phyloP scores from a whole-genome alignment of 2,888 invertebrate genomes.

The Papilio demoleus region DNA sequence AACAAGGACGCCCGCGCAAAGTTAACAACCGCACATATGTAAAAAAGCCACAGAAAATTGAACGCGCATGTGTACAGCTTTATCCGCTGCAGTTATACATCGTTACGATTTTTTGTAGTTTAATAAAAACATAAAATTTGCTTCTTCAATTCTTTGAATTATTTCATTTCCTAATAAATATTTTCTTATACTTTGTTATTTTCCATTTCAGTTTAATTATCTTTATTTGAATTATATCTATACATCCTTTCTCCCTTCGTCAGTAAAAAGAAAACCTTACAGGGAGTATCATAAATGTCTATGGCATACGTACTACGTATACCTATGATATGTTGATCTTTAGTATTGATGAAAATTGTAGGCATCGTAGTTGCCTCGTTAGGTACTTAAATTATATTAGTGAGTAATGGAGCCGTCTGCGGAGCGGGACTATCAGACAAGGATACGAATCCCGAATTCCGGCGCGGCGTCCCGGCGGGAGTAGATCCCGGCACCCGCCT shows the following conservation, averaged over 20 bases:
- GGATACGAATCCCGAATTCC: conserved; percentile 62
- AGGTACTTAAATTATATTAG: conserved; percentile 29
- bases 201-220: background rate
- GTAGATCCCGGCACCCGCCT: conserved; percentile 53
- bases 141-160: too few relatives aligned
- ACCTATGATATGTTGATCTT: background rate
- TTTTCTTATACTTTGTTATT: background rate
- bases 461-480: conserved; percentile 59
- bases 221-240: too few relatives aligned
- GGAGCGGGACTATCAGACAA: conserved; percentile 21
- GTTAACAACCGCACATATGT: conserved; percentile 32
- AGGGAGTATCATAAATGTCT: background rate
- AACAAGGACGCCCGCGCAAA: conserved; percentile 39
- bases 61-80: conserved; percentile 14
- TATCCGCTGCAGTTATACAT: conserved; percentile 21
- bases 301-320: background rate
- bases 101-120: conserved; percentile 11
- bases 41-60: conserved; percentile 4
- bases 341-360: background rate
- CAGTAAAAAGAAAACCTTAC: background rate
- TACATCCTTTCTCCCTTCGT: background rate
- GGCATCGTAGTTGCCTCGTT: conserved; percentile 1
- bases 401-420: conserved; percentile 29
- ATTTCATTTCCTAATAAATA: background rate
- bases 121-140: conserved; percentile 5